Base-by-base conservation (phyloP, 2,888 invertebrate species). In the Agonopterix subpropinquella region DNA sequence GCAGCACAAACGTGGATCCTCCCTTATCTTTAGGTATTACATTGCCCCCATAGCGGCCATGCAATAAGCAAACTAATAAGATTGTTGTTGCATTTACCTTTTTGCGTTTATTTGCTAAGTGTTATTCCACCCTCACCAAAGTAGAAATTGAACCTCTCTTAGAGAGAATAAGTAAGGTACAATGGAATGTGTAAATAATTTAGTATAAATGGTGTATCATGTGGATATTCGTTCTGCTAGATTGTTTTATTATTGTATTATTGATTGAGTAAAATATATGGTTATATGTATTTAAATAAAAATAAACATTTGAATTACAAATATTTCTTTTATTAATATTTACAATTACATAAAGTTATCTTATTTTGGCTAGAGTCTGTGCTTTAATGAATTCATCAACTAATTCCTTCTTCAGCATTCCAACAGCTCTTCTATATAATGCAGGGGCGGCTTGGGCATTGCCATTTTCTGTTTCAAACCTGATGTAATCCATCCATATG, bases 1-100 rank as follows among this genome's bases (percentile, higher is more conserved):
- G 59, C 94, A 96, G 67, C 90, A 97, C 51, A 96, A 96, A 76
- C 91, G 97, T 47, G 98, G 97, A 15, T 95, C 95, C 58, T 95
- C 95, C 53, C 77, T 97, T 49, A 89, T 96, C 64, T 93, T 94
- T 89, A 92, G 96, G 67, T 94, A 94, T 77, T 88, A 88, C 67
- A 87, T 88, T 56, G 88, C 88, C 65, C 88, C 88, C 41, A 80
- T 86, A 51, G 77, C 81, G 65, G 80, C 80, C 47, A 56, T 82
- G 67, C 79, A 85, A 61, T 84, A 49, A 44, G 64, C 55, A 60
- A 55, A 57, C 60, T 59, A 58, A 57, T 52, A 62, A 65, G 68
- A 70, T 67, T 66, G 71, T 65, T 42, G 59, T 62, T 77, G 81
- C 83, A 85, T 83, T 85, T 80, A 83, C 70, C 71, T 70, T 65